Evolutionary conservation across 2,113 vertebrate genomes (phyloP).

Genomic region (Ceyx melanurus): DNA sequence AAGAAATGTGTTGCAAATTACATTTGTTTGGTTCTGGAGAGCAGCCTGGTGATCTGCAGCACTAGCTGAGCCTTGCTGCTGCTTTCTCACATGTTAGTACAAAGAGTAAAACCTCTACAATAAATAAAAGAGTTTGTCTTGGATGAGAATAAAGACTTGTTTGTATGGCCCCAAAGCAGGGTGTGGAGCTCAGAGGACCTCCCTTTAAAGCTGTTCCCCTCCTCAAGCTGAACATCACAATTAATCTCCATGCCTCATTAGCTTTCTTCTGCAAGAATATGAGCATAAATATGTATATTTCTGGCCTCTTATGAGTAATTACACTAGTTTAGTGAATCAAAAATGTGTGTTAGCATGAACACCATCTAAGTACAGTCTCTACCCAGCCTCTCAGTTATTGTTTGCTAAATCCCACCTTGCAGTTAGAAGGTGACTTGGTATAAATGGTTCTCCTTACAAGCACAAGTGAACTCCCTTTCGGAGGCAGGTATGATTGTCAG

Average conservation of each 20-base stretch:
- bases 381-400: not conserved
- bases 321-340: slow-evolving; percentile 12
- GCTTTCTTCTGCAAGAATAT: slow-evolving; percentile 9
- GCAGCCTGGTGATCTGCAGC: slow-evolving; percentile 34
- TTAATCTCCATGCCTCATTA: not conserved
- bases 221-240: not conserved
- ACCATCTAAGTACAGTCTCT: not conserved
- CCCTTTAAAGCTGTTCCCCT: not conserved
- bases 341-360: not conserved
- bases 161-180: not conserved
- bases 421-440: not conserved
- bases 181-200: not conserved
- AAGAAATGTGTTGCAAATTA: slow-evolving; percentile 48
- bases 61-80: slow-evolving; percentile 21
- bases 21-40: slow-evolving; percentile 1
- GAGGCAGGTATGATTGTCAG: not conserved
- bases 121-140: slow-evolving; percentile 30
- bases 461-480: not conserved
- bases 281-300: not conserved
- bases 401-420: slow-evolving; percentile 5
- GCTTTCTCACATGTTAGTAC: slow-evolving; percentile 38
- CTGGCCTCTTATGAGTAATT: slow-evolving; percentile 14
- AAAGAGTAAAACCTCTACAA: slow-evolving; percentile 40
- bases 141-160: slow-evolving; percentile 9
- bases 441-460: not conserved